These are phyloP conservation scores for Perithous albicinctus DNA, from an alignment of 2,888 invertebrate species.

Conservation along the genomic window DNA sequence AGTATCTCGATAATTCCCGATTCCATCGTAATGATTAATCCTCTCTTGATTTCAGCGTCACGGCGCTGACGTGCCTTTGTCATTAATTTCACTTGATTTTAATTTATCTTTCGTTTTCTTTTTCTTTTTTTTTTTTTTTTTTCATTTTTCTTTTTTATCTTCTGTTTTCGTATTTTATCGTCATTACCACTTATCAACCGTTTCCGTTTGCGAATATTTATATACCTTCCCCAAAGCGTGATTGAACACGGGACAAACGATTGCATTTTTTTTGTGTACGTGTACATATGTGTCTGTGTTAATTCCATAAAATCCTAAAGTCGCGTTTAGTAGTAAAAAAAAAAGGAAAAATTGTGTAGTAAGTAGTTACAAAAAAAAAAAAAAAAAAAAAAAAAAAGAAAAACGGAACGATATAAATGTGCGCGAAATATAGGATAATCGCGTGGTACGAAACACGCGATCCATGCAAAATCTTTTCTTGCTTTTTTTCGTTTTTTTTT, in stretches of 20 bases:
- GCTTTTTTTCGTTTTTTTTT: slow-evolving; percentile 9
- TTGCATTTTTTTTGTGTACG: slow-evolving; percentile 19
- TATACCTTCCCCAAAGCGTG: background rate
- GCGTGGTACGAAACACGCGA: slow-evolving; percentile 22
- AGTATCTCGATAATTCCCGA: slow-evolving; percentile 33
- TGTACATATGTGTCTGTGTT: slow-evolving; percentile 17
- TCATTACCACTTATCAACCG: background rate
- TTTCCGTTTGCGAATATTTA: slow-evolving; percentile 20
- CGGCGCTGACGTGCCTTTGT: background rate
- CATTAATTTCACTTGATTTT: no score
- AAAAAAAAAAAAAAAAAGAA: slow-evolving; percentile 33
- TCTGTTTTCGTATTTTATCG: slow-evolving; percentile 9
- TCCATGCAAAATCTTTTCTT: slow-evolving; percentile 7
- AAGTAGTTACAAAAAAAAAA: no score
- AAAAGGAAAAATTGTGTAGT: slow-evolving; percentile 13
- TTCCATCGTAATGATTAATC: slow-evolving; percentile 30
- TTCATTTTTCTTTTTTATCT: background rate
- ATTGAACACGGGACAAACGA: slow-evolving; percentile 5
- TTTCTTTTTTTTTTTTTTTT: background rate
- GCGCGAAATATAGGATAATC: slow-evolving; percentile 61
- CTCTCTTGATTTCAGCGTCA: background rate
- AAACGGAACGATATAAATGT: slow-evolving; percentile 48
- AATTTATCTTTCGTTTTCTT: no score
- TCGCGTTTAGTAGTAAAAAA: slow-evolving; percentile 50
- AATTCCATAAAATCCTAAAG: slow-evolving; percentile 43